Percentiles rank a stretch among this genome's conserved stretches.
Evolutionary conservation across 2,797 vertebrate species (phyloP).

Genomic region (Molossus alvarezi): DNA sequence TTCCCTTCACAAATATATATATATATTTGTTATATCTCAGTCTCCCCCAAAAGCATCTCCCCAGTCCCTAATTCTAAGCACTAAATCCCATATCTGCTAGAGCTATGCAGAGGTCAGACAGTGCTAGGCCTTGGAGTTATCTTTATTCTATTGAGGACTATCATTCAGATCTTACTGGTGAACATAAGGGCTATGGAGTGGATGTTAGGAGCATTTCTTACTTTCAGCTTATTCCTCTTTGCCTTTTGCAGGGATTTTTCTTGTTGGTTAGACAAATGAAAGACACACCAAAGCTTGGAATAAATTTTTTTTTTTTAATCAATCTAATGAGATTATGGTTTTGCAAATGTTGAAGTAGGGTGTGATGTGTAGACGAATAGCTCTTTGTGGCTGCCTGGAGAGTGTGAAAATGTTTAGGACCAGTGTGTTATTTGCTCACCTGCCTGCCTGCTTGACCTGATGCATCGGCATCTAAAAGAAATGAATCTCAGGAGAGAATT

Average conservation of each 20-base stretch:
- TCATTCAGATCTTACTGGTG: background rate
- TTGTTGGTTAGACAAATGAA: constrained; percentile 63
- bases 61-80: background rate
- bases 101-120: background rate
- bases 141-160: background rate
- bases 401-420: constrained; percentile 65
- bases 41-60: background rate
- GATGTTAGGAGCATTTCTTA: constrained; percentile 30
- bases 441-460: constrained; percentile 76
- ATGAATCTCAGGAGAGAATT: constrained; percentile 81
- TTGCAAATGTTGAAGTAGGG: constrained; percentile 31
- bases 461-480: constrained; percentile 70
- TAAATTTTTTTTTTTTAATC: background rate
- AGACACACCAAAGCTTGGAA: constrained; percentile 4
- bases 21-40: background rate
- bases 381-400: constrained; percentile 62
- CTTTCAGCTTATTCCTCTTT: background rate
- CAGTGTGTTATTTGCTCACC: constrained; percentile 74
- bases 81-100: background rate
- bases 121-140: background rate
- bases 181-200: background rate
- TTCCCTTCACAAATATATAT: background rate
- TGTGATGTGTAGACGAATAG: background rate
- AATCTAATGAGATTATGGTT: constrained; percentile 43
- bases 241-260: constrained; percentile 44